Evolutionary conservation across 2,797 vertebrate species (phyloP), one percentile per base, ranked within the genome.

Genomic region (Hypotaenidia okinawae): DNA sequence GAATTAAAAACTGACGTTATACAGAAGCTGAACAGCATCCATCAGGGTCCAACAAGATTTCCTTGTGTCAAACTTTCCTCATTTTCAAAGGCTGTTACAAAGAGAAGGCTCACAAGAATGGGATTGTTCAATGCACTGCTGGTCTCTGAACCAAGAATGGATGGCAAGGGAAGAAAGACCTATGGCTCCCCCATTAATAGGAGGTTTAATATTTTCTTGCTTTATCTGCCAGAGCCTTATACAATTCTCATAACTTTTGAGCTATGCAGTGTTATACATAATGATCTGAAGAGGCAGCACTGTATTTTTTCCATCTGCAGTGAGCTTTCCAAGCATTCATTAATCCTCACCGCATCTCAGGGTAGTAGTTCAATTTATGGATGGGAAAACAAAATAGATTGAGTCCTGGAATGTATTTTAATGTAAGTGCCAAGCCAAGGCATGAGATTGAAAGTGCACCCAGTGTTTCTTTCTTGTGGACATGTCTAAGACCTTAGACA

Each of bases 381-480:
- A 96, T 79, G 59, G 64, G 67, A 93, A 96, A 96, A 93, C 91
- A 96, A 93, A 90, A 90, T 45, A 96, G 91, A 94, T 24, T 84
- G 91, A 91, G 49, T 74, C 84, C 70, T 11, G 5, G 57, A 63
- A 93, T 90, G 54, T 32, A 66, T 88, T 89, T 90, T 86, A 84
- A 81, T 55, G 9, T 8, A 54, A 91, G 47, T 66, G 66, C 75
- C 91, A 94, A 91, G 87, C 43, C 69, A 62, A 92, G 76, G 66
- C 54, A 85, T 22, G 32, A 67, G 88, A 41, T 9, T 30, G 19
- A 80, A 89, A 92, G 32, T 32, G 66, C 25, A 58, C 45, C 62
- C 69, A 51, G 51, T 12, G 51, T 47, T 76, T 69, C 49, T 19
- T 89, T 64, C 73, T 58, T 6, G 14, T 35, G 49, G 54, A 64